Base-by-base conservation (phyloP, 1,140 invertebrate species). In the Aricia agestis region DNA sequence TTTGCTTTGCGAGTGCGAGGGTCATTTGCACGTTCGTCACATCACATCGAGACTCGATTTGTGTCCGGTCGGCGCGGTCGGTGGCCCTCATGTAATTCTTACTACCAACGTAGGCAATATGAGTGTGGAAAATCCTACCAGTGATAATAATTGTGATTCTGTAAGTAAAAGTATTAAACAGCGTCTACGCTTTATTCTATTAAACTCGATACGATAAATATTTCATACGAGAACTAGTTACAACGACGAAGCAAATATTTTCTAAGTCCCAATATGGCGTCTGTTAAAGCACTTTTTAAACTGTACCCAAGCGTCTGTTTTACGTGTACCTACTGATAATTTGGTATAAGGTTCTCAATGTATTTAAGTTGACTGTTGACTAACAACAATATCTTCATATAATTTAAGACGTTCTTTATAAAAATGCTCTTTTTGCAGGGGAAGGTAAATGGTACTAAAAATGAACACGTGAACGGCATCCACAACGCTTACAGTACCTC, bases 251-350 rank as follows among this genome's bases (percentile, higher is more conserved):
- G 89, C 92, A 90, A 94, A 95, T 95, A 93, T 95, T 95, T 95
- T 95, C 95, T 95, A 96, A 95, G 95, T 95, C 95, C 94, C 94
- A 95, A 95, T 95, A 95, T 95, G 95, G 95, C 95, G 95, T 95
- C 95, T 94, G 93, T 92, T 93, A 93, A 93, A 94, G 93, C 94
- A 93, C 78, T 81, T 82, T 76, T 78, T n/a, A n/a, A 72, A 76
- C 74, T 78, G 81, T 87, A 84, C 72, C 78, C 78, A 83, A 83
- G 87, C 87, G 82, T 87, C 78, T 77, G 18, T 41, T 70, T 31
- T 70, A 2, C 13, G 19, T 13, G 41, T 42, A n/a, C n/a, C 1
- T 13, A 45, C 42, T 45, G 9, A 5, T 5, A 10, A 11, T 45
- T 45, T 45, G 2, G 9, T 45, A 45, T 45, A 45, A 45, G 2